Conservation (phyloP, 2,113 vertebrate species). For the Paramormyrops kingsleyae region DNA sequence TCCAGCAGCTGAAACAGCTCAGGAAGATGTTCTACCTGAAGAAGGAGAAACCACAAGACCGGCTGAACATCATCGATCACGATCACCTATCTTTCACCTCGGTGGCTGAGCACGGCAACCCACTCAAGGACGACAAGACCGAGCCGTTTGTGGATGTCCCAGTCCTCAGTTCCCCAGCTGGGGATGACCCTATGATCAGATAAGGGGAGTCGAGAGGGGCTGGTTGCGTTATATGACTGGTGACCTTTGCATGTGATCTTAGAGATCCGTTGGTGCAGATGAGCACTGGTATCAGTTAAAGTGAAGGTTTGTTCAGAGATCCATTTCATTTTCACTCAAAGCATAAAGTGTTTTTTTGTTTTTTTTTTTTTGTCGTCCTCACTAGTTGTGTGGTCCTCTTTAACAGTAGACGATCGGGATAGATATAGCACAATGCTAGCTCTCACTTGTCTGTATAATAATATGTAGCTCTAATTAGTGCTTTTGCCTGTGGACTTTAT, state of each 20-base stretch:
- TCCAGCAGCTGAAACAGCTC: conserved; percentile 89
- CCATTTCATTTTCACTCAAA: not conserved
- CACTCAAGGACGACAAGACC: conserved; percentile 68
- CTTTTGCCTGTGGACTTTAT: not conserved
- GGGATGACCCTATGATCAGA: conserved; percentile 67
- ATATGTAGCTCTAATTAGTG: conserved; percentile 9
- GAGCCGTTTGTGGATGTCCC: conserved; percentile 67
- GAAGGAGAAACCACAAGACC: conserved; percentile 84
- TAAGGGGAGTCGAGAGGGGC: conserved; percentile 43
- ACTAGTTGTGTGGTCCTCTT: not conserved
- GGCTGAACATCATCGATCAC: conserved; percentile 77
- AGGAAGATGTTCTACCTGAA: conserved; percentile 92
- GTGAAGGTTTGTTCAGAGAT: not conserved
- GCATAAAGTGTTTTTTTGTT: not conserved
- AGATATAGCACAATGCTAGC: not conserved
- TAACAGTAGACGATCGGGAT: not conserved
- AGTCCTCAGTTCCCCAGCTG: conserved; percentile 45
- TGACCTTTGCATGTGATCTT: not conserved
- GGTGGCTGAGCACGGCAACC: conserved; percentile 61
- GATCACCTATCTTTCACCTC: conserved; percentile 90
- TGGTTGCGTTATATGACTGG: not conserved
- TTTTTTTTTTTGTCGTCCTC: not conserved
- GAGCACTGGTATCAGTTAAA: not conserved
- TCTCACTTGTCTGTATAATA: not conserved
- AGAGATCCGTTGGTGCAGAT: not conserved